phyloP scores from a whole-genome alignment of 2,797 vertebrate genomes.

The Petrocephalus sullivani region DNA sequence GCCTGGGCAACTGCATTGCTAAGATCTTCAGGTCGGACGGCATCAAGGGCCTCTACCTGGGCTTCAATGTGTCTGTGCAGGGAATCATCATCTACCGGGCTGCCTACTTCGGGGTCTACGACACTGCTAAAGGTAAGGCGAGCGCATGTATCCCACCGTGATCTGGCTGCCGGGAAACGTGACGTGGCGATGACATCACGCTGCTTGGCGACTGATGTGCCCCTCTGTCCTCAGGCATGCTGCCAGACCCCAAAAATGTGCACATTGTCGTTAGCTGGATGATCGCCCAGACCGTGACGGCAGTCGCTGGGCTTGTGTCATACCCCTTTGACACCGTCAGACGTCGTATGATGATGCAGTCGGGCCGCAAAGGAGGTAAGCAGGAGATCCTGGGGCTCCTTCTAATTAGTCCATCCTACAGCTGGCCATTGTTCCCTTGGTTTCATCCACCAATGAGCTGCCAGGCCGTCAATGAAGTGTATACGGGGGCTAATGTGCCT shows the following conservation, averaged over 20 bases:
- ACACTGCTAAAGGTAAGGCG: conserved; percentile 91
- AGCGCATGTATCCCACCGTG: background rate
- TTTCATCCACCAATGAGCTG: background rate
- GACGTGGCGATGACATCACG: background rate
- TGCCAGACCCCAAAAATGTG: conserved; percentile 97
- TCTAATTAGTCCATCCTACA: background rate
- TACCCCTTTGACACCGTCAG: conserved; percentile 98
- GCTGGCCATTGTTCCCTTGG: too few relatives aligned
- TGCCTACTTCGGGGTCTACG: conserved; percentile 95
- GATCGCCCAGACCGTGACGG: conserved; percentile 95
- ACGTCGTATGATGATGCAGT: conserved; percentile 99
- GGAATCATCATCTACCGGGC: conserved; percentile 99
- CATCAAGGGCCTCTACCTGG: conserved; percentile 83
- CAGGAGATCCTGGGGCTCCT: background rate
- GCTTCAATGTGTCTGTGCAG: conserved; percentile 96
- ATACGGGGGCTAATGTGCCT: background rate
- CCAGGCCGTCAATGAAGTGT: background rate
- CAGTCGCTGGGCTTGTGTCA: conserved; percentile 82
- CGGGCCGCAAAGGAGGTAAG: conserved; percentile 95
- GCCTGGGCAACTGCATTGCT: conserved; percentile 81
- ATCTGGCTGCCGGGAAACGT: background rate
- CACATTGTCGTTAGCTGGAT: conserved; percentile 95
- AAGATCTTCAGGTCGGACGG: conserved; percentile 94
- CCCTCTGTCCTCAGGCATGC: conserved; percentile 72
- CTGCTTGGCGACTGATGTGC: background rate